Evolutionary conservation across 2,888 invertebrate genomes (phyloP).

Genomic region (Smittia aterrima): DNA sequence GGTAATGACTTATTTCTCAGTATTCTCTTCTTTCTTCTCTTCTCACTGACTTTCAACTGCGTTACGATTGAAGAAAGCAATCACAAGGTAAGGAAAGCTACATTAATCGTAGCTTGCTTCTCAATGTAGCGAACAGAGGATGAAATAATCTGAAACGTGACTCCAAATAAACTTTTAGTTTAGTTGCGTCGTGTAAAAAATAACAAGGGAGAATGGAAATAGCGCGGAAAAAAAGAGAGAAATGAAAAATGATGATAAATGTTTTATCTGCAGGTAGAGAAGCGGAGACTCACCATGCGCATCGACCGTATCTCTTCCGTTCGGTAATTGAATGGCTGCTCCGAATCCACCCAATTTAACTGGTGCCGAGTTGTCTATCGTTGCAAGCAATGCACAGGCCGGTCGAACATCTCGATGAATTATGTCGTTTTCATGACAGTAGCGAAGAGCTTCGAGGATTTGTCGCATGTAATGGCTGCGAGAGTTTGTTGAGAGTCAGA

Average conservation of each 20-base stretch:
- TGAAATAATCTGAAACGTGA: slow-evolving; percentile 4
- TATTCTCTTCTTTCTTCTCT: neutral
- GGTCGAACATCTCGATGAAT: slow-evolving; percentile 97
- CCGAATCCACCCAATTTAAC: slow-evolving; percentile 98
- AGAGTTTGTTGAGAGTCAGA: slow-evolving; percentile 44
- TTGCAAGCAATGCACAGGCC: slow-evolving; percentile 92
- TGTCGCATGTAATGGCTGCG: slow-evolving; percentile 97
- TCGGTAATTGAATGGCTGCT: slow-evolving; percentile 89
- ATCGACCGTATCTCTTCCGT: slow-evolving; percentile 66
- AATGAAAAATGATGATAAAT: slow-evolving; percentile 24
- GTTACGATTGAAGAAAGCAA: neutral
- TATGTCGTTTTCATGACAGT: slow-evolving; percentile 97
- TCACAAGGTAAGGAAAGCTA: neutral
- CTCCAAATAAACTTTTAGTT: neutral
- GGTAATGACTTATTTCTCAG: neutral
- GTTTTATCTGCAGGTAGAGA: neutral
- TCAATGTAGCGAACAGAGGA: neutral
- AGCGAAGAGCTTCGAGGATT: slow-evolving; percentile 92
- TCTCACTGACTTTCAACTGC: neutral
- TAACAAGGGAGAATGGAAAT: neutral
- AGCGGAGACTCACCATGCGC: slow-evolving; percentile 55
- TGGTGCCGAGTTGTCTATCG: slow-evolving; percentile 96
- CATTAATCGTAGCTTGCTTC: neutral
- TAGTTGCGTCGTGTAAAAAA: neutral
- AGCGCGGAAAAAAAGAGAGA: neutral